phyloP scores from a whole-genome alignment of 1,140 invertebrate genomes.

The Fopius arisanus region DNA sequence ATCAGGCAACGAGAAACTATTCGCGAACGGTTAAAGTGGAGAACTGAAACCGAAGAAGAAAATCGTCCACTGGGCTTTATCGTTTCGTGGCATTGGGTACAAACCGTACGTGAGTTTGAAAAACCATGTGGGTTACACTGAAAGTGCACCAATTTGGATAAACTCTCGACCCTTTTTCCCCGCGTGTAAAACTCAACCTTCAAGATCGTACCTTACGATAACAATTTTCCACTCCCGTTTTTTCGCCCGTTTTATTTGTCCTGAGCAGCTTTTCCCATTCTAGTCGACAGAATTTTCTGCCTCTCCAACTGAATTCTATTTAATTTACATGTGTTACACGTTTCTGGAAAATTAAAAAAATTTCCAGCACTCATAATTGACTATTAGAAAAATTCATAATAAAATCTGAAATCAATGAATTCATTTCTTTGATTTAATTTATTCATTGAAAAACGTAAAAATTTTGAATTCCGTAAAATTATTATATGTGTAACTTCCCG shows the following conservation, averaged over 20 bases:
- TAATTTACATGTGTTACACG: background rate
- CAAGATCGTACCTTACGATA: slow-evolving; percentile 17
- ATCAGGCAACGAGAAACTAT: background rate
- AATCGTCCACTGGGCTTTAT: background rate
- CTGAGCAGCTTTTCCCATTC: background rate
- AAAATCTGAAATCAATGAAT: too few species aligned
- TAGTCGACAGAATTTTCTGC: background rate
- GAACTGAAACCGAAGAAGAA: background rate
- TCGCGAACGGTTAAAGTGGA: background rate
- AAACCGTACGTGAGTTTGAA: background rate
- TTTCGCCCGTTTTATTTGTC: background rate
- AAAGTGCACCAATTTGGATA: slow-evolving; percentile 35
- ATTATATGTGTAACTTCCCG: too few species aligned
- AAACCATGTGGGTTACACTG: slow-evolving; percentile 5
- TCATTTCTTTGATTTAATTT: too few species aligned
- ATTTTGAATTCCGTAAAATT: too few species aligned
- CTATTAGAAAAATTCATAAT: too few species aligned
- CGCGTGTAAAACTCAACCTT: slow-evolving; percentile 7
- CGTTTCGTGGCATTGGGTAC: slow-evolving; percentile 12
- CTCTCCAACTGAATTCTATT: background rate
- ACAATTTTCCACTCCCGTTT: background rate
- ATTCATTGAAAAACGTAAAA: too few species aligned
- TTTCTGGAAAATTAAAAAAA: too few species aligned
- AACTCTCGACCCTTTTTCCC: slow-evolving; percentile 20
- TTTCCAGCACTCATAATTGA: too few species aligned